phyloP scores from a whole-genome alignment of 2,888 invertebrate genomes.

The Deilephila elpenor region DNA sequence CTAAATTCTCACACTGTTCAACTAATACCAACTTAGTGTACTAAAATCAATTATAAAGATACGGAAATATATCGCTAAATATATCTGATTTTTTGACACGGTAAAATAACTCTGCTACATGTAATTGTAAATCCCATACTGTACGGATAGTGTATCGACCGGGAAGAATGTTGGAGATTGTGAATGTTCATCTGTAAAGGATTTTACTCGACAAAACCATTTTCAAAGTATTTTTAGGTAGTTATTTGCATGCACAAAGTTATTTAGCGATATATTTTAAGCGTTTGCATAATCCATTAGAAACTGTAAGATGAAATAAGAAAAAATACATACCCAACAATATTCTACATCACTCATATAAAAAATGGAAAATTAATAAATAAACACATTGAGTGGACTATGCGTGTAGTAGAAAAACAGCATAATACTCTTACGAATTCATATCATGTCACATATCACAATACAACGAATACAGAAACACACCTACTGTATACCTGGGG shows the following conservation, averaged over 20 bases:
- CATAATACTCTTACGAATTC: conserved; percentile 61
- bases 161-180: no score
- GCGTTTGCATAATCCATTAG: background rate
- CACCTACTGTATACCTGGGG: conserved; percentile 59
- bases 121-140: no score
- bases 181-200: no score
- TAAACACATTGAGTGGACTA: conserved; percentile 31
- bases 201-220: no score
- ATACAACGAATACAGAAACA: conserved; percentile 63
- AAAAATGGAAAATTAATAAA: conserved; percentile 35
- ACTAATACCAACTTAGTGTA: conserved; percentile 55
- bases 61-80: background rate
- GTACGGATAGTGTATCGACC: no score
- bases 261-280: background rate
- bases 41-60: background rate
- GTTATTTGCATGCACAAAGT: background rate
- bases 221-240: no score
- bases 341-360: conserved; percentile 24
- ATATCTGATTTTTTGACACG: background rate
- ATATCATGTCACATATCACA: conserved; percentile 76
- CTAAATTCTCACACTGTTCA: conserved; percentile 50
- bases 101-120: no score
- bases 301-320: background rate
- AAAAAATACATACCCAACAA: conserved; percentile 4
- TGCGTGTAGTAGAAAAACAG: conserved; percentile 53